phyloP scores from a whole-genome alignment of 2,888 invertebrate genomes.

The Lapara coniferarum region DNA sequence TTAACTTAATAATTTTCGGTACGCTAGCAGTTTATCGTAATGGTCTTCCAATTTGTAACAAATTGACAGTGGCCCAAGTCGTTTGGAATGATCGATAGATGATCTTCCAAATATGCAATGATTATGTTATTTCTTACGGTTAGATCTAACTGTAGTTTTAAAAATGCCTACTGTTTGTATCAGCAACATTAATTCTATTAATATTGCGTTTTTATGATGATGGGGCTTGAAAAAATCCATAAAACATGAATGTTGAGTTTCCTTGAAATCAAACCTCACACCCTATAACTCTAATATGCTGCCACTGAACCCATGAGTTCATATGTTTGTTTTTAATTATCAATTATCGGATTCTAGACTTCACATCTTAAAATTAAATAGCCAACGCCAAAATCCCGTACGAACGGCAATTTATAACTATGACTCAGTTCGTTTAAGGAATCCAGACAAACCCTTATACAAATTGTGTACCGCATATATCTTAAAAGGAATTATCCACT shows the following conservation, averaged over 20 bases:
- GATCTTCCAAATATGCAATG: neutral
- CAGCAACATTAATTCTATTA: no score
- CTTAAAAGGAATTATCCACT: constrained; percentile 13
- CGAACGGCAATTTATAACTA: constrained; percentile 10
- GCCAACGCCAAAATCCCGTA: neutral
- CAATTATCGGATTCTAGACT: no score
- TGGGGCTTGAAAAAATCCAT: no score
- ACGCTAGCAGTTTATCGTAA: constrained; percentile 32
- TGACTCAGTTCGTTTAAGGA: constrained; percentile 15
- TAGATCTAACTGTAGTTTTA: no score
- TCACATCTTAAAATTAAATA: neutral
- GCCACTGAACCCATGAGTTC: no score
- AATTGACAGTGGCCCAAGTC: constrained; percentile 12
- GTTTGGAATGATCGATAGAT: constrained; percentile 6
- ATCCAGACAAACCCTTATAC: constrained; percentile 8
- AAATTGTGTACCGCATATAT: neutral
- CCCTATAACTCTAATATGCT: no score
- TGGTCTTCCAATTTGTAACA: constrained; percentile 27
- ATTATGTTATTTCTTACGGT: neutral
- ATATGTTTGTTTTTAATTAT: no score
- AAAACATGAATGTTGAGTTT: no score
- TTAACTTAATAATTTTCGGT: constrained; percentile 47
- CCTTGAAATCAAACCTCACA: no score
- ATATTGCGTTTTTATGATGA: no score
- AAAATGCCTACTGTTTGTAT: no score